Base-by-base conservation (phyloP, 35 echinoderm and acorn worm species). In the Nesometra sesokonis region DNA sequence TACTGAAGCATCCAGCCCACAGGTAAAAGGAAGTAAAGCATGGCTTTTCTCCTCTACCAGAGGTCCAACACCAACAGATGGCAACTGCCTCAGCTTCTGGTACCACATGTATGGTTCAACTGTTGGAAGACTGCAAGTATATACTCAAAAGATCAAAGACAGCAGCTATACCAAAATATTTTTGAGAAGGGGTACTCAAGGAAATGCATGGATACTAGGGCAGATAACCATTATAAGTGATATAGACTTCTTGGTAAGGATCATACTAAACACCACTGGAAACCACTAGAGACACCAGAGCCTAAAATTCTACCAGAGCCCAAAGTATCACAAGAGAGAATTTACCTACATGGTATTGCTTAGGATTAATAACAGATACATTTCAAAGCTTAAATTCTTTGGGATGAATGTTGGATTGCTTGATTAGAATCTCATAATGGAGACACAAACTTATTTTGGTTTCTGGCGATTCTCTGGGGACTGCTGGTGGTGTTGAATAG, bases 71-170 rank as follows among this genome's bases (percentile, higher is more conserved):
- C 78, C 77, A 21, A 78, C 36, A 19, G 78, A 87, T 32, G 90
- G 80, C 0, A 87, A 77, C 78, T 97, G 95, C 33, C 84, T 97
- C 33, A 37, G 82, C 5, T 93, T 97, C 84, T 97, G 89, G 87
- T 97, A 97, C 77, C 92, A 93, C 92, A 97, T 97, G 89, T 93
- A 89, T 35, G 95, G 95, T 23, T 78, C 76, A 9, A 34, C 36
- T 33, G 89, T 89, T 30, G 91, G 95, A 34, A 35, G 78, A 9
- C 11, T 80, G 4, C 32, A 80, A 80, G 34, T 35, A 80, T 80
- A 7, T 36, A 34, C 35, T 80, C 79, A 34, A 80, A 13, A 80
- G 32, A 34, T 36, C 13, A 5, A 36, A 3, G 79, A 80, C 32
- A 11, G 32, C 9, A 80, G 32, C 11, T 13, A 9, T 0, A 32